A percentile compares a stretch with the other conserved stretches of the same genome.
Conservation (phyloP, 2,888 invertebrate genomes). For the Celastrina argiolus region DNA sequence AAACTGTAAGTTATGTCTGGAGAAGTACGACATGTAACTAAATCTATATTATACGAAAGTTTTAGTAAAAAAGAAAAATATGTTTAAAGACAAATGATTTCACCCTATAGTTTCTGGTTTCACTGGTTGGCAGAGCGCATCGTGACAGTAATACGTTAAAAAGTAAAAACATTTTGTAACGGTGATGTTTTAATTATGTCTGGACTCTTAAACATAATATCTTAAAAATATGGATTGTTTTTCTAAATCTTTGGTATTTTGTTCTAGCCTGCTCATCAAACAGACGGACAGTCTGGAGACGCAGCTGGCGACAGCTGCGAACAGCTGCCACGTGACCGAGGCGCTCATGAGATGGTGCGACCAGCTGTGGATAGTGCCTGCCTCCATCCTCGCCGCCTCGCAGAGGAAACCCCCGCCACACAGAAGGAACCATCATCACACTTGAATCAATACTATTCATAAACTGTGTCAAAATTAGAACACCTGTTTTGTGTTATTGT, state of each 20-base stretch:
- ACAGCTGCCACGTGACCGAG: conserved; percentile 91
- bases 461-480: background rate
- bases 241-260: conserved; percentile 8
- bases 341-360: conserved; percentile 87
- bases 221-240: no score
- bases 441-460: conserved; percentile 40
- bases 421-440: conserved; percentile 55
- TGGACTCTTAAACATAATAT: background rate
- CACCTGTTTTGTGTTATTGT: background rate
- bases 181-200: no score
- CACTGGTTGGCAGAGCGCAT: no score
- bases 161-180: no score
- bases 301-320: conserved; percentile 90
- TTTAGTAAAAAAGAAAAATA: no score
- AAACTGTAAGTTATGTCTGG: no score
- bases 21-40: no score
- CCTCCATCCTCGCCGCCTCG: conserved; percentile 79
- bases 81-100: no score
- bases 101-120: no score
- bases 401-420: conserved; percentile 64
- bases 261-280: conserved; percentile 79
- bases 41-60: background rate
- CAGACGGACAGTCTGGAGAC: conserved; percentile 80
- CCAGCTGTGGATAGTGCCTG: conserved; percentile 88
- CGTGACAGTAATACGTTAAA: no score